phyloP scores from a whole-genome alignment of 1,140 invertebrate genomes.

The Aphaenogaster ashmeadi region DNA sequence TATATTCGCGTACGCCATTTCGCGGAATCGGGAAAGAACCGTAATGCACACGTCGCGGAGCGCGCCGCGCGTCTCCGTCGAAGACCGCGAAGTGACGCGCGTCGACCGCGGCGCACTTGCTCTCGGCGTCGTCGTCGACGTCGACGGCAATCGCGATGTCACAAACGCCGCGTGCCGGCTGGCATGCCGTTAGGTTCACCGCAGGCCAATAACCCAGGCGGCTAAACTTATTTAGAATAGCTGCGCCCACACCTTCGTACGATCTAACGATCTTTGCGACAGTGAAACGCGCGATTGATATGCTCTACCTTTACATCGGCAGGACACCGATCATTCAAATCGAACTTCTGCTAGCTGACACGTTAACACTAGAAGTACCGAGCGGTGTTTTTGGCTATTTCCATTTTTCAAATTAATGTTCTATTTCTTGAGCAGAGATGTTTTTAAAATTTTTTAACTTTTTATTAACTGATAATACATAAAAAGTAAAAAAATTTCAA shows the following conservation, averaged over 20 bases:
- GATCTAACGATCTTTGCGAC: constrained; percentile 48
- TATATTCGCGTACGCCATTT: constrained; percentile 18
- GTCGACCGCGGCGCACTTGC: constrained; percentile 68
- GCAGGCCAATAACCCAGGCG: constrained; percentile 83
- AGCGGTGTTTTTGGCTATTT: no score
- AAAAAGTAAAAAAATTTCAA: no score
- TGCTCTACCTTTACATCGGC: not conserved
- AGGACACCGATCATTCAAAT: constrained; percentile 5
- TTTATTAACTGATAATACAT: no score
- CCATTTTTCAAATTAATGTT: no score
- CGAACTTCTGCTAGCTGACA: not conserved
- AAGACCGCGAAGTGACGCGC: constrained; percentile 74
- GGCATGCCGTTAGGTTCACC: constrained; percentile 83
- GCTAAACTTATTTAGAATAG: constrained; percentile 84
- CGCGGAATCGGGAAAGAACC: constrained; percentile 57
- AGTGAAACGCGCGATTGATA: constrained; percentile 37
- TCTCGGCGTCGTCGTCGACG: constrained; percentile 46
- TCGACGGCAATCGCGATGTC: constrained; percentile 78
- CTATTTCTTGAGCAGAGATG: no score
- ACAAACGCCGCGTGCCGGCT: constrained; percentile 79
- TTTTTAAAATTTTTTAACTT: no score
- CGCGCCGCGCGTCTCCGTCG: constrained; percentile 43
- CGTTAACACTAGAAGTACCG: no score
- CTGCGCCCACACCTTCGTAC: constrained; percentile 70
- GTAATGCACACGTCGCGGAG: constrained; percentile 45